Evolutionary conservation across 2,888 invertebrate species (phyloP), one percentile per base, ranked within the genome.

Genomic region (Griposia aprilina): DNA sequence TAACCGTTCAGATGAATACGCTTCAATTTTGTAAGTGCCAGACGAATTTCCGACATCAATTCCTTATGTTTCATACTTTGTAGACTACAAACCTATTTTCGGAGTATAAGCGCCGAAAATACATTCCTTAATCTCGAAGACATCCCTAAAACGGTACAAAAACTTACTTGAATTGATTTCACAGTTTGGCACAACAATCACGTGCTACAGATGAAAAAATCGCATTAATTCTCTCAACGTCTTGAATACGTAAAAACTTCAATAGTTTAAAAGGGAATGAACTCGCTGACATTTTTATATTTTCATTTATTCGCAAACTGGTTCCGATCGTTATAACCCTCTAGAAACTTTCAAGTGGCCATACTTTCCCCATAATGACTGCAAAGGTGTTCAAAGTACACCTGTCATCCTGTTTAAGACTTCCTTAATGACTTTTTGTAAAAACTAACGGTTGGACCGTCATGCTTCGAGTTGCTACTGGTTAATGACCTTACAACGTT

Each of bases 361-460:
- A 26, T 77, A 87, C 83, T 85, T 87, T 85, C 83, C 85, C 85
- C 76, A 68, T 87, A 80, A 83, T 83, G 80, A 81, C 55, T 60
- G 67, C 82, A 89, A 92, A 92, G 92, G 91, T 92, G 92, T 88
- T 83, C 80, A 75, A 78, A 80, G 75, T 73, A 81, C 86, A 91
- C 90, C 92, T 92, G 92, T 84, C 90, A 81, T 90, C 89, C 92
- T 90, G 89, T 88, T 89, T 80, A 79, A 85, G 80, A 86, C 87
- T 80, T 83, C 82, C 86, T 83, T 84, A 80, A 87, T 85, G 66
- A 78, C 78, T 78, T 88, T 81, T 84, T 78, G 84, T 77, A 76
- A 88, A 87, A 85, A 82, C 71, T 74, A 83, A 88, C 87, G 80
- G 78, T 85, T 41, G 59, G 26, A 30, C 13, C n/a, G 76, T 70